These are phyloP conservation scores for Liolophura sinensis DNA, from an alignment of 1,140 invertebrate species.

Conservation along the genomic window DNA sequence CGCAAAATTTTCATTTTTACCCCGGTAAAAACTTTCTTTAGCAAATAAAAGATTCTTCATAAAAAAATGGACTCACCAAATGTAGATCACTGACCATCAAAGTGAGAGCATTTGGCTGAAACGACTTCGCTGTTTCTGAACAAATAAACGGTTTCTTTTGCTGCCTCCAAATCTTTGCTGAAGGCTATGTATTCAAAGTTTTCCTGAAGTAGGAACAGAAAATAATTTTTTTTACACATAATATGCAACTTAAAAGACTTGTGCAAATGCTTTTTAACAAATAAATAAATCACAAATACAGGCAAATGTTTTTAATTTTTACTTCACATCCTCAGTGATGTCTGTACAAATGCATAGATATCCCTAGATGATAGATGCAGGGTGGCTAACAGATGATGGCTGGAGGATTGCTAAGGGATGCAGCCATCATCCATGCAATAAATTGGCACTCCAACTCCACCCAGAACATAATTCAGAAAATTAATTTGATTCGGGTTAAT, in stretches of 20 bases:
- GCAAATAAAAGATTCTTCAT: no score
- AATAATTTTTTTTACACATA: background rate
- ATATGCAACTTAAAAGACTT: background rate
- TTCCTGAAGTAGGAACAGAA: slow-evolving; percentile 23
- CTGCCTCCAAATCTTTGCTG: slow-evolving; percentile 19
- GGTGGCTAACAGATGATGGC: background rate
- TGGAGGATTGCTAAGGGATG: no score
- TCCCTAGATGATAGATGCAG: background rate
- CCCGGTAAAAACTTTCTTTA: no score
- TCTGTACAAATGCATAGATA: no score
- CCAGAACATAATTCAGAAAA: no score
- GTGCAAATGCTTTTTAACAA: background rate
- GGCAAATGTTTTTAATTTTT: background rate
- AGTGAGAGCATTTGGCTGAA: slow-evolving; percentile 35
- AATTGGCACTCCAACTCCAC: no score
- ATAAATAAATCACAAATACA: background rate
- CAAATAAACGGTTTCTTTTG: slow-evolving; percentile 26
- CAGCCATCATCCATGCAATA: no score
- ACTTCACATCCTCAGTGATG: background rate
- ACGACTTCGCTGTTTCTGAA: slow-evolving; percentile 22
- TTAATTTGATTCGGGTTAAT: no score
- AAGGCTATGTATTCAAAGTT: slow-evolving; percentile 32
- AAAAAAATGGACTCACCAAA: slow-evolving; percentile 20
- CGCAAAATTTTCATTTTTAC: no score
- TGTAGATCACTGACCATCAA: slow-evolving; percentile 25